These are phyloP conservation scores for Argynnis bischoffii DNA, from an alignment of 2,888 invertebrate genomes.

Conservation along the genomic window DNA sequence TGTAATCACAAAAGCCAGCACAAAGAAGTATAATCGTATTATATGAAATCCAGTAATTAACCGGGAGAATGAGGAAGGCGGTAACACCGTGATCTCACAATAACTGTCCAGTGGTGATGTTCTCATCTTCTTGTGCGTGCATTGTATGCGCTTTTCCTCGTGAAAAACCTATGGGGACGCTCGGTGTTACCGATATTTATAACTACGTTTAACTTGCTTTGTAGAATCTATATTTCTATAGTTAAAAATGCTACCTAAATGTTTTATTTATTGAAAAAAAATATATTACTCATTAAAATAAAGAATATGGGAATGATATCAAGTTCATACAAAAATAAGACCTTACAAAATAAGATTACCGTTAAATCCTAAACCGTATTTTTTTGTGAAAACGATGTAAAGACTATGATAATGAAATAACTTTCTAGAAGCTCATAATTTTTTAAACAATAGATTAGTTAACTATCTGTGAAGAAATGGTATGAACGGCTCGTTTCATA, in stretches of 20 bases:
- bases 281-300: too few relatives aligned
- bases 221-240: too few relatives aligned
- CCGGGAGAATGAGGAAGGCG: constrained; percentile 61
- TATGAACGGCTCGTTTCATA: constrained; percentile 42
- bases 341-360: too few relatives aligned
- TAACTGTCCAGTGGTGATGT: constrained; percentile 72
- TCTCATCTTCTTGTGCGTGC: constrained; percentile 66
- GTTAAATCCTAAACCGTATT: too few relatives aligned
- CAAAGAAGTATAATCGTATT: constrained; percentile 30
- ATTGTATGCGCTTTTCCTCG: constrained; percentile 75
- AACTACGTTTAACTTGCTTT: constrained; percentile 36
- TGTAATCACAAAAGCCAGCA: constrained; percentile 23
- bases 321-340: too few relatives aligned
- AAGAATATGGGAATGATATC: too few relatives aligned
- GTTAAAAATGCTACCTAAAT: too few relatives aligned
- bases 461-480: constrained; percentile 35
- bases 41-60: constrained; percentile 46
- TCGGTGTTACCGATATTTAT: constrained; percentile 41
- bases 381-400: too few relatives aligned
- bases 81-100: constrained; percentile 51
- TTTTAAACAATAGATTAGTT: constrained; percentile 23
- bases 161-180: constrained; percentile 68
- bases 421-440: too few relatives aligned
- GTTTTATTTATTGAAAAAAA: too few relatives aligned
- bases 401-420: too few relatives aligned